Conservation (phyloP, 2,888 invertebrate species). For the Andrena dorsata region DNA sequence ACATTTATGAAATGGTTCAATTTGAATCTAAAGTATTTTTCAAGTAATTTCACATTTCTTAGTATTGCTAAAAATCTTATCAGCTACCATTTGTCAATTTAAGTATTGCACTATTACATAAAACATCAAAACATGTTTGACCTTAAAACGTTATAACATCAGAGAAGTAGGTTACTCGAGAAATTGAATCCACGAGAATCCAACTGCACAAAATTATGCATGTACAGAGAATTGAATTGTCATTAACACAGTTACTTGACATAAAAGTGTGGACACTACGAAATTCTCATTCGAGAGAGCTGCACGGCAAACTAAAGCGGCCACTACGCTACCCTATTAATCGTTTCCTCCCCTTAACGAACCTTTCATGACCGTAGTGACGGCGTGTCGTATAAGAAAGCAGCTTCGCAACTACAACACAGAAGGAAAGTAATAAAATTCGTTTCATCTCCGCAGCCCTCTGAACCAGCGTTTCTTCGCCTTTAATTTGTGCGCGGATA, state of each 20-base stretch:
- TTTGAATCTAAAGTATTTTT: too few species aligned
- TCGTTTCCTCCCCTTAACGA: conserved; percentile 12
- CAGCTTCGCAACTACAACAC: not conserved
- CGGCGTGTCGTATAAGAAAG: conserved; percentile 7
- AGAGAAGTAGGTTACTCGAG: not conserved
- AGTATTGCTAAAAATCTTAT: too few species aligned
- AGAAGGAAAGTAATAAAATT: conserved; percentile 37
- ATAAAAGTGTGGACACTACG: not conserved
- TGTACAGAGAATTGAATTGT: too few species aligned
- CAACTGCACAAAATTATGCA: not conserved
- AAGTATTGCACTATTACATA: too few species aligned
- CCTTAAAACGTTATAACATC: too few species aligned
- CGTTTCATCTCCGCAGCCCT: conserved; percentile 14
- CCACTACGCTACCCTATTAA: not conserved
- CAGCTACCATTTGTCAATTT: too few species aligned
- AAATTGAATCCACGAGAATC: not conserved
- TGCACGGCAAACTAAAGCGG: not conserved
- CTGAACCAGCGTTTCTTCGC: conserved; percentile 6
- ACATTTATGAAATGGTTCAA: too few species aligned
- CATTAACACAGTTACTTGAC: too few species aligned
- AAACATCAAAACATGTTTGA: too few species aligned
- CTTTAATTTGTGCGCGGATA: conserved; percentile 37
- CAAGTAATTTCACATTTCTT: too few species aligned
- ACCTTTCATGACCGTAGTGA: not conserved
- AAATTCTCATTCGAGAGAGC: not conserved